Evolutionary conservation across 2,888 invertebrate species (phyloP).

Genomic region (Drosophila cyrtoloma): DNA sequence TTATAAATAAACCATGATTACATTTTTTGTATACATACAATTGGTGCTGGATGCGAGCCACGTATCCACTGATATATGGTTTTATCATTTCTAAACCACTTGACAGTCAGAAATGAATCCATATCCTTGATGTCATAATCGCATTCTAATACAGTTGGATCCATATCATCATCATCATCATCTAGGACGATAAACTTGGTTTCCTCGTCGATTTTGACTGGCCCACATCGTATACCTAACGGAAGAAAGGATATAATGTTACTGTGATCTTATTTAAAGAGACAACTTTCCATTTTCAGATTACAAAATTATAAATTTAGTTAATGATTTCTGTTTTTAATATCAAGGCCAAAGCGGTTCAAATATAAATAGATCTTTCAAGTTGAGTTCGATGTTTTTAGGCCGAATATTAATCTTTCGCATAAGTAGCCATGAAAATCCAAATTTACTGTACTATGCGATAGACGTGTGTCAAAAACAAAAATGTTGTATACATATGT

Average conservation of each 20-base stretch:
- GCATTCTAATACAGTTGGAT: conserved; percentile 65
- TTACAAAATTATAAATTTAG: background rate
- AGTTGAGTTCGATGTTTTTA: background rate
- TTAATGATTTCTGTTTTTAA: background rate
- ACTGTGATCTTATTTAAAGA: conserved; percentile 5
- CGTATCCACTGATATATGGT: conserved; percentile 70
- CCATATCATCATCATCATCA: conserved; percentile 55
- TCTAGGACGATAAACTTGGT: conserved; percentile 51
- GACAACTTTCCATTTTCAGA: background rate
- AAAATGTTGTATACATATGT: background rate
- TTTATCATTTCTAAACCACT: conserved; percentile 67
- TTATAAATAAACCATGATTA: background rate
- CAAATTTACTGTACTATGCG: background rate
- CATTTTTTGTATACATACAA: conserved; percentile 40
- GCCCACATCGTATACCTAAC: conserved; percentile 43
- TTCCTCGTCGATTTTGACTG: conserved; percentile 49
- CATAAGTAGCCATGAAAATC: conserved; percentile 1
- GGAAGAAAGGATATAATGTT: background rate
- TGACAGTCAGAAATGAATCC: conserved; percentile 55
- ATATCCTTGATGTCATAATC: conserved; percentile 59
- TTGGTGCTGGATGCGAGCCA: conserved; percentile 57
- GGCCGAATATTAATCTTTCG: background rate
- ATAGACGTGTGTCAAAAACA: background rate
- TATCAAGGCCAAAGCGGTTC: background rate
- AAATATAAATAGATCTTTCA: conserved; percentile 5